These are phyloP conservation scores for Hypomecis atomaria DNA, from an alignment of 2,888 invertebrate genomes.

Conservation along the genomic window DNA sequence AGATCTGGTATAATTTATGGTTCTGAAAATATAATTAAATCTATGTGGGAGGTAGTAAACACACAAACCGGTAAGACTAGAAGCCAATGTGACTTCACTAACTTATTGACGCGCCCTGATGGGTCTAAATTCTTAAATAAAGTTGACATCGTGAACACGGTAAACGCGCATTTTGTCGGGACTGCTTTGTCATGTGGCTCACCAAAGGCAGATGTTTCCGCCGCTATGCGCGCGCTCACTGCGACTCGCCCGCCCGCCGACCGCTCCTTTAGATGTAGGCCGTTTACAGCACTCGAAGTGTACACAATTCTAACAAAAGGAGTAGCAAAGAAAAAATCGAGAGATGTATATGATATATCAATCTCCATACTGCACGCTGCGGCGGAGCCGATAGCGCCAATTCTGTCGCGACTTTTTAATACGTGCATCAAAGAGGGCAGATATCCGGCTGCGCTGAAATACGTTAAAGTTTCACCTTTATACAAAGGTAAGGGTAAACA, in stretches of 20 bases:
- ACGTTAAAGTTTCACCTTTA: neutral
- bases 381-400: neutral
- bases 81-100: neutral
- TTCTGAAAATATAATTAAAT: too few relatives aligned
- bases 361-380: neutral
- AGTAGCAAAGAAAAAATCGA: neutral
- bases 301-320: neutral
- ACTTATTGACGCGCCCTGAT: neutral
- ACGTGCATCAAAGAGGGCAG: neutral
- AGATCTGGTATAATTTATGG: neutral
- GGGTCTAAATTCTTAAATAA: constrained; percentile 4
- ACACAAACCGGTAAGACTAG: neutral
- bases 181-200: constrained; percentile 11
- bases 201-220: constrained; percentile 1
- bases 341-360: constrained; percentile 8
- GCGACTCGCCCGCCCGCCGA: constrained; percentile 7
- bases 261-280: constrained; percentile 5
- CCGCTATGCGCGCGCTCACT: neutral
- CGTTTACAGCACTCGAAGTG: constrained; percentile 5
- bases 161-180: constrained; percentile 14
- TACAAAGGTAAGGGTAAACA: neutral
- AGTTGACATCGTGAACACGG: constrained; percentile 1
- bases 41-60: neutral
- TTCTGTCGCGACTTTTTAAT: too few relatives aligned
- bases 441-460: neutral